A percentile compares a stretch with the other conserved stretches of the same genome.
These are phyloP conservation scores for Asbolus verrucosus DNA, from an alignment of 1,140 invertebrate species.

Conservation along the genomic window DNA sequence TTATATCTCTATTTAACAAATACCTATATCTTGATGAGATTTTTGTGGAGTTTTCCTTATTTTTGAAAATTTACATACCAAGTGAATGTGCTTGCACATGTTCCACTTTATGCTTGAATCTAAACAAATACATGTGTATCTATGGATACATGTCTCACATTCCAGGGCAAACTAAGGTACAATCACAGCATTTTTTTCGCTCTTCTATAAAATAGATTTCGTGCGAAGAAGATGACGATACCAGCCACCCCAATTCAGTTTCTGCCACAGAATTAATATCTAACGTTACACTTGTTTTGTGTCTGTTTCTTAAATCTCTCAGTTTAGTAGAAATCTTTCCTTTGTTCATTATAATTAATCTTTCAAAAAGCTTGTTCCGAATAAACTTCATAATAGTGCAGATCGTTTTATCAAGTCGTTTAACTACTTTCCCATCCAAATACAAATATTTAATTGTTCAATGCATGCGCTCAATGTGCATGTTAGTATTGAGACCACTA, in stretches of 20 bases:
- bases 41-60: too few species aligned
- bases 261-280: neutral
- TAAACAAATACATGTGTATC: slow-evolving; percentile 28
- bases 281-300: neutral
- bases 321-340: slow-evolving; percentile 2
- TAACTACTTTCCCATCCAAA: neutral
- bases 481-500: slow-evolving; percentile 37
- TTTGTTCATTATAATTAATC: neutral
- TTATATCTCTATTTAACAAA: too few species aligned
- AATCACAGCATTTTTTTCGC: slow-evolving; percentile 9
- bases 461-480: slow-evolving; percentile 35
- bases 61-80: too few species aligned
- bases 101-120: slow-evolving; percentile 10
- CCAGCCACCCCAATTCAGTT: neutral
- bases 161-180: slow-evolving; percentile 12
- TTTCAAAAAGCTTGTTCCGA: neutral
- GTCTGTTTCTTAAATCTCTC: neutral
- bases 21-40: too few species aligned
- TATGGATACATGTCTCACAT: slow-evolving; percentile 39
- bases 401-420: slow-evolving; percentile 2
- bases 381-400: slow-evolving; percentile 15
- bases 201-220: slow-evolving; percentile 7
- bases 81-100: slow-evolving; percentile 20
- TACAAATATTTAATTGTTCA: slow-evolving; percentile 14
- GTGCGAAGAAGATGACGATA: neutral